These are phyloP conservation scores for Drosophila kanekoi DNA, from an alignment of 2,888 invertebrate species.

Conservation along the genomic window DNA sequence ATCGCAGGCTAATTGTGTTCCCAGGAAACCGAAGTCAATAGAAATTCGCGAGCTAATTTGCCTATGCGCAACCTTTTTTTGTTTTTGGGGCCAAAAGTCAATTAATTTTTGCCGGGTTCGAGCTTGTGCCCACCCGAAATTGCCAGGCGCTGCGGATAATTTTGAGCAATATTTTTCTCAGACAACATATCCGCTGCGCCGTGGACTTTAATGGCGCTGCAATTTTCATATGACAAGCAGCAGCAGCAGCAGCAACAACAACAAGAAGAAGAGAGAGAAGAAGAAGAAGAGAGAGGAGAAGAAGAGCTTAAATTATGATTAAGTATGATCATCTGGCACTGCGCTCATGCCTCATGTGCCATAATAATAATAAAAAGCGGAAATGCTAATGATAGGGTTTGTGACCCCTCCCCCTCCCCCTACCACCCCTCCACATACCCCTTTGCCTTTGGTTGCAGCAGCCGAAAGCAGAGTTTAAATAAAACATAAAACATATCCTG, in stretches of 20 bases:
- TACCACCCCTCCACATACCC: too few relatives aligned
- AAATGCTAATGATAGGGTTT: constrained; percentile 85
- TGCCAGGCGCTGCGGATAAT: constrained; percentile 57
- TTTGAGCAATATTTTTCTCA: constrained; percentile 63
- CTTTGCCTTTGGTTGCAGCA: background rate
- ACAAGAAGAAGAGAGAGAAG: too few relatives aligned
- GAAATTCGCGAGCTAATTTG: constrained; percentile 67
- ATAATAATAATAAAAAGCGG: constrained; percentile 85
- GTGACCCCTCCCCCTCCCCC: background rate
- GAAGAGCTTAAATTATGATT: constrained; percentile 80
- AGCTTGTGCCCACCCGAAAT: constrained; percentile 10
- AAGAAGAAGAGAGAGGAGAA: background rate
- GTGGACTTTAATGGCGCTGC: constrained; percentile 69
- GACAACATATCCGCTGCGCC: constrained; percentile 70
- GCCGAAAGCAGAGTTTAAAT: constrained; percentile 16
- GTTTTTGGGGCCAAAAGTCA: constrained; percentile 61
- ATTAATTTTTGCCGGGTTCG: constrained; percentile 68
- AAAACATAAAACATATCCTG: constrained; percentile 49
- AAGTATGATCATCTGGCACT: constrained; percentile 79
- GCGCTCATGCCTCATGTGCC: background rate
- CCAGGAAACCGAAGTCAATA: constrained; percentile 58
- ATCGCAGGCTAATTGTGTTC: constrained; percentile 69
- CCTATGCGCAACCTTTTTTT: constrained; percentile 62
- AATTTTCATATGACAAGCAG: constrained; percentile 79
- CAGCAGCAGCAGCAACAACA: constrained; percentile 19